phyloP scores from a whole-genome alignment of 1,140 invertebrate genomes.

The Scaptomyza graminum region DNA sequence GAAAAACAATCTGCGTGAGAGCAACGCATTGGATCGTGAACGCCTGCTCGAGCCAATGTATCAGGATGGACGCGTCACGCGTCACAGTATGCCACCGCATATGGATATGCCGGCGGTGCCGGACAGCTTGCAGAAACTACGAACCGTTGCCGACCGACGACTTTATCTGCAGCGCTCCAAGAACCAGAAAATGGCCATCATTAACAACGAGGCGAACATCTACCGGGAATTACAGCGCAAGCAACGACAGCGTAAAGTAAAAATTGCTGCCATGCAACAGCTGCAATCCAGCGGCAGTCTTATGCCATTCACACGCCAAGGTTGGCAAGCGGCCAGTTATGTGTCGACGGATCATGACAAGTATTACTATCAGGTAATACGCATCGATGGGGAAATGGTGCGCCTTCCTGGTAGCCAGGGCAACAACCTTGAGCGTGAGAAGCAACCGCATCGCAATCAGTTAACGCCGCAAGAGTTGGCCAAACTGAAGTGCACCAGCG shows the following conservation, averaged over 20 bases:
- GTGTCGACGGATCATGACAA: constrained; percentile 68
- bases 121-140: constrained; percentile 63
- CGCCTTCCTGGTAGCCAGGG: constrained; percentile 65
- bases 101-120: constrained; percentile 77
- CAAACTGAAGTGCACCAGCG: constrained; percentile 3
- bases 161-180: constrained; percentile 68
- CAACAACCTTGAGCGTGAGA: constrained; percentile 68
- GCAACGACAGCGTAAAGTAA: constrained; percentile 64
- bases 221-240: constrained; percentile 77
- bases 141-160: constrained; percentile 78
- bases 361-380: constrained; percentile 75
- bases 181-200: constrained; percentile 74
- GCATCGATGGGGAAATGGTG: constrained; percentile 64
- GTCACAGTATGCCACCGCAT: constrained; percentile 63
- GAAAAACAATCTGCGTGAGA: constrained; percentile 54
- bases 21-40: constrained; percentile 36
- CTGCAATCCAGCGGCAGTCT: constrained; percentile 51
- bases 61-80: constrained; percentile 71
- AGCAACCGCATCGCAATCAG: constrained; percentile 55
- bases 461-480: constrained; percentile 29
- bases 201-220: constrained; percentile 80
- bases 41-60: constrained; percentile 64
- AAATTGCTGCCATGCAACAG: constrained; percentile 59
- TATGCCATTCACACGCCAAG: constrained; percentile 76
- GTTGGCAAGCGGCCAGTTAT: constrained; percentile 81